These are phyloP conservation scores for Dasypolia templi DNA, from an alignment of 2,888 invertebrate species.

Conservation along the genomic window DNA sequence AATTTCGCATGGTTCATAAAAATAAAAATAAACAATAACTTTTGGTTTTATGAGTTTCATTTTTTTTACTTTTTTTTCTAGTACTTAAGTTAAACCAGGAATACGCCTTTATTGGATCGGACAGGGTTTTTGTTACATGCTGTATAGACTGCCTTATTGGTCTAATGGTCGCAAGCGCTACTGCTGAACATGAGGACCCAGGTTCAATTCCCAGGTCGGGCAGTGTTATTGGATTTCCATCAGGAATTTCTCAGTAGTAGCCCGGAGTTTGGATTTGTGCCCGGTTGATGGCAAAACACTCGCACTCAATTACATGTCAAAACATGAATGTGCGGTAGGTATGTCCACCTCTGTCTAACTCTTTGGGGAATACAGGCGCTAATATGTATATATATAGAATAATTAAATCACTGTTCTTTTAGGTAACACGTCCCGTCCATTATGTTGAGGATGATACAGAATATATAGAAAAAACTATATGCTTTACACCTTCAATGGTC, in stretches of 20 bases:
- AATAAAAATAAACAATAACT: no score
- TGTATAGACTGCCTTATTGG: no score
- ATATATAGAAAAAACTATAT: constrained; percentile 39
- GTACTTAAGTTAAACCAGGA: no score
- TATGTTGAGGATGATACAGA: constrained; percentile 17
- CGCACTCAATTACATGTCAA: background rate
- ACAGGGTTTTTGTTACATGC: no score
- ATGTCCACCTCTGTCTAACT: background rate
- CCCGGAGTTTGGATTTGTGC: background rate
- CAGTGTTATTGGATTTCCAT: background rate
- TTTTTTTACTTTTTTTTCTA: no score
- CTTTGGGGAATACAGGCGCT: background rate
- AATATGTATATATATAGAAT: background rate
- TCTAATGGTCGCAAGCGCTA: no score
- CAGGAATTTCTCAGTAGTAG: background rate
- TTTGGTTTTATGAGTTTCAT: no score
- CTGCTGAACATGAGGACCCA: background rate
- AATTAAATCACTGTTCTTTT: constrained; percentile 12
- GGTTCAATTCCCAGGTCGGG: background rate
- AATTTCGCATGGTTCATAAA: no score
- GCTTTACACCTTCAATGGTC: constrained; percentile 51
- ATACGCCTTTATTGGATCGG: no score
- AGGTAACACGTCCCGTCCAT: constrained; percentile 31
- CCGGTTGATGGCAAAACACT: background rate
- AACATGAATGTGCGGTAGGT: background rate